Percentiles rank a stretch among this genome's conserved stretches.
Conservation (phyloP, 2,797 vertebrate genomes). For the Eidolon dupreanum region DNA sequence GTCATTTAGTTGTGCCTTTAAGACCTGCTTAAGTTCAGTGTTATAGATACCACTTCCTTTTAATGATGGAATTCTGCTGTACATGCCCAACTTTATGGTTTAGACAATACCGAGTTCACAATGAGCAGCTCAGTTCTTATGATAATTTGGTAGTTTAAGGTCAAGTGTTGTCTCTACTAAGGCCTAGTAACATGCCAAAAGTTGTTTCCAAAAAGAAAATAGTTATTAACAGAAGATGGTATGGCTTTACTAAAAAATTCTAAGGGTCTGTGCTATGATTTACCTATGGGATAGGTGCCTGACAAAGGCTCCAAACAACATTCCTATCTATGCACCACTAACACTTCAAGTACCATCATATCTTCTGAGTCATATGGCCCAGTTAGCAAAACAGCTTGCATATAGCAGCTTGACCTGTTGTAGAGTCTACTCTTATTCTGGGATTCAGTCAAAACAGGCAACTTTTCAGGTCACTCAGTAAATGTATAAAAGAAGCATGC, state of each 20-base stretch:
- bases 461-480: conserved; percentile 53
- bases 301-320: neutral
- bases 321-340: neutral
- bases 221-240: neutral
- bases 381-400: conserved; percentile 41
- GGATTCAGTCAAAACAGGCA: conserved; percentile 41
- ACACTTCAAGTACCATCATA: neutral
- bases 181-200: neutral
- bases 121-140: neutral
- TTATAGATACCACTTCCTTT: neutral
- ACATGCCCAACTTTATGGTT: neutral
- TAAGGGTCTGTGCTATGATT: neutral
- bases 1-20: neutral
- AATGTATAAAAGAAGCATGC: conserved; percentile 18
- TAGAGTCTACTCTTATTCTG: neutral
- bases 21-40: neutral
- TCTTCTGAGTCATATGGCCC: conserved; percentile 37
- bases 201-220: neutral
- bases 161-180: neutral
- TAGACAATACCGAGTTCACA: neutral
- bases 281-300: neutral
- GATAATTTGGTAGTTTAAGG: neutral
- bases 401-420: conserved; percentile 33
- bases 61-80: neutral
- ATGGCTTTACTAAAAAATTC: conserved; percentile 15